Evolutionary conservation across 1,140 invertebrate species (phyloP).

Genomic region (Achroia grisella): DNA sequence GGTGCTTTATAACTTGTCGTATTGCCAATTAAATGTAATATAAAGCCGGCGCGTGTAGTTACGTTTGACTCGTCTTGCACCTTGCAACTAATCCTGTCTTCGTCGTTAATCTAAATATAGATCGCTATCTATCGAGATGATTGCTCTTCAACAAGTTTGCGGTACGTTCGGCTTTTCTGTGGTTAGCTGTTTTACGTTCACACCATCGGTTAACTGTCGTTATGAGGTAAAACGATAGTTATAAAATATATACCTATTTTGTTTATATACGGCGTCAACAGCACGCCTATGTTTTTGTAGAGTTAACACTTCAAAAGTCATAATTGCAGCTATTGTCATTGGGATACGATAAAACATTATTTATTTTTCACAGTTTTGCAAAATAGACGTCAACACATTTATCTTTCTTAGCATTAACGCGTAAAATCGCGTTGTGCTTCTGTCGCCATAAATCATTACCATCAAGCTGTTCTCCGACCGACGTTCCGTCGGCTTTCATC

Average conservation of each 20-base stretch:
- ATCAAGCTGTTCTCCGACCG: constrained; percentile 49
- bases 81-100: constrained; percentile 48
- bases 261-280: background rate
- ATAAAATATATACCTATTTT: background rate
- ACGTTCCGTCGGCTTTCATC: constrained; percentile 54
- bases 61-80: constrained; percentile 22
- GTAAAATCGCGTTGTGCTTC: constrained; percentile 55
- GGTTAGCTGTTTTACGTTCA: constrained; percentile 48
- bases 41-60: constrained; percentile 21
- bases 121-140: constrained; percentile 38
- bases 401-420: constrained; percentile 59
- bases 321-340: constrained; percentile 11
- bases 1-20: background rate
- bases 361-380: constrained; percentile 32
- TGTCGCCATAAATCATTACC: constrained; percentile 69
- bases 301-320: background rate
- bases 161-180: constrained; percentile 36
- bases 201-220: constrained; percentile 45
- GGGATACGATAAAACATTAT: constrained; percentile 24
- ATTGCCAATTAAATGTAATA: background rate
- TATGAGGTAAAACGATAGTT: constrained; percentile 14
- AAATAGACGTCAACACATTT: constrained; percentile 47
- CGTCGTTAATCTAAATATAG: constrained; percentile 52
- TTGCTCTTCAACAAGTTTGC: constrained; percentile 40
- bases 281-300: background rate